These are phyloP conservation scores for Mechanitis messenoides DNA, from an alignment of 2,888 invertebrate genomes.

Conservation along the genomic window DNA sequence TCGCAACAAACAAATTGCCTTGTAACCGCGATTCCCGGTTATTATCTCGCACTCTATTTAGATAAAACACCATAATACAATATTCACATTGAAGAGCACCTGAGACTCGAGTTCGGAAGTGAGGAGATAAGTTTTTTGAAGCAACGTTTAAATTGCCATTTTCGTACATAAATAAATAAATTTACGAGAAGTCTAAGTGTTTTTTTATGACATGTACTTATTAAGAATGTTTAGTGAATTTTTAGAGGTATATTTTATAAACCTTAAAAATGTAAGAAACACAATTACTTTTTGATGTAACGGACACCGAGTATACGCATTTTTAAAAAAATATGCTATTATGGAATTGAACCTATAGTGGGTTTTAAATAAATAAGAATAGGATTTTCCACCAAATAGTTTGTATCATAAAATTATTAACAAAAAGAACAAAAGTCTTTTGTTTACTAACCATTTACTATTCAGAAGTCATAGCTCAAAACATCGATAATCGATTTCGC, in stretches of 20 bases:
- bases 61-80: conserved; percentile 21
- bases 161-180: not conserved
- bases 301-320: too few species aligned
- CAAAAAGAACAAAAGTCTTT: not conserved
- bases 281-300: too few species aligned
- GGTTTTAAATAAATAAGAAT: too few species aligned
- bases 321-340: too few species aligned
- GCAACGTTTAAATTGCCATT: not conserved
- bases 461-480: conserved; percentile 15
- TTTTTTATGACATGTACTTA: not conserved
- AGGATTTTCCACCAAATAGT: too few species aligned
- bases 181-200: not conserved
- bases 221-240: too few species aligned
- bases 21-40: conserved; percentile 28
- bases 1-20: conserved; percentile 37
- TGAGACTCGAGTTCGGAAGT: conserved; percentile 10
- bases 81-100: conserved; percentile 28
- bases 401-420: too few species aligned
- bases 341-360: too few species aligned
- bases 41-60: conserved; percentile 8
- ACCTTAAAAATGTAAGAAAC: too few species aligned
- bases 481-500: conserved; percentile 51
- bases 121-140: not conserved
- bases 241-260: too few species aligned
- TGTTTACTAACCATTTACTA: not conserved